A percentile compares a stretch with the other conserved stretches of the same genome.
These are phyloP conservation scores for Hydropotes inermis DNA, from an alignment of 2,113 vertebrate species.

Conservation along the genomic window DNA sequence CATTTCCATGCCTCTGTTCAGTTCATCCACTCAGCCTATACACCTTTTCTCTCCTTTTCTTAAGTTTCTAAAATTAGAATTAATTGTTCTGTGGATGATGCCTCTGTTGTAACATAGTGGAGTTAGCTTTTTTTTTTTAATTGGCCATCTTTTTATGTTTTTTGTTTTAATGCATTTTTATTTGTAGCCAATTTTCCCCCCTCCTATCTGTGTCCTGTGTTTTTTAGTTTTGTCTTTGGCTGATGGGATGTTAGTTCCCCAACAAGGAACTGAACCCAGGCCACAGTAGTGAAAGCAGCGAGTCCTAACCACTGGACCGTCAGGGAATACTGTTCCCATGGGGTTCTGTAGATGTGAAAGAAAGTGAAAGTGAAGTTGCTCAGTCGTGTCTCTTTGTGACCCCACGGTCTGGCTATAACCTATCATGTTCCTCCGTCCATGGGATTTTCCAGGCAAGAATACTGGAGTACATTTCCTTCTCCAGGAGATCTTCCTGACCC, in stretches of 20 bases:
- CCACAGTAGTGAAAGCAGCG: neutral
- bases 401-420: no score
- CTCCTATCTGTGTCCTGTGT: neutral
- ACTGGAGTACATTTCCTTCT: no score
- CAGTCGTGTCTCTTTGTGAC: no score
- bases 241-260: neutral
- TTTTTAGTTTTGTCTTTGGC: neutral
- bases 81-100: neutral
- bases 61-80: neutral
- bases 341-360: neutral
- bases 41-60: neutral
- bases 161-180: neutral
- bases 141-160: neutral
- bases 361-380: no score
- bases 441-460: no score
- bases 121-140: neutral
- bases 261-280: neutral
- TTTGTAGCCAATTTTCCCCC: neutral
- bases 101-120: neutral
- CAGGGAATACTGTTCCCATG: neutral
- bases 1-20: neutral
- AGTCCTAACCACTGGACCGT: neutral
- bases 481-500: no score
- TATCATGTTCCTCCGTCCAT: no score
- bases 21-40: neutral